Percentiles rank a stretch among this genome's conserved stretches.
These are phyloP conservation scores for Poeciliopsis retropinna DNA, from an alignment of 2,113 vertebrate species.

Conservation along the genomic window DNA sequence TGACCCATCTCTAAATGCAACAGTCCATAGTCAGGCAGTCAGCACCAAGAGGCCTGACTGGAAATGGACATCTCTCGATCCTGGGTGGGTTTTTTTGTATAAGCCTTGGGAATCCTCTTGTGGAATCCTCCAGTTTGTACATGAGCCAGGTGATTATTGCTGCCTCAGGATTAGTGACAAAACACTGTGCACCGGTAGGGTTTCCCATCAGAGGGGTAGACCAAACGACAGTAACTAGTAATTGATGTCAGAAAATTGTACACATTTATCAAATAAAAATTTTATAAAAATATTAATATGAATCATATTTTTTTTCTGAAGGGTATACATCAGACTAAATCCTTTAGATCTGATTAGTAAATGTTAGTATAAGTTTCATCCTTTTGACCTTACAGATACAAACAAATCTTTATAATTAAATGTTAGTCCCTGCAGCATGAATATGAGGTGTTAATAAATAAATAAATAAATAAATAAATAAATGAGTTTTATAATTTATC, in stretches of 20 bases:
- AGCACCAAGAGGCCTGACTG: not conserved
- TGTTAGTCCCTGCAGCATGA: no score
- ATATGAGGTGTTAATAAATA: no score
- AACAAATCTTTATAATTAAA: no score
- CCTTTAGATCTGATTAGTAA: not conserved
- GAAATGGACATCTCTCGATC: not conserved
- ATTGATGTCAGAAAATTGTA: not conserved
- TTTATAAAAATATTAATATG: no score
- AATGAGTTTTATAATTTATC: no score
- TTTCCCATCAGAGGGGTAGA: slow-evolving; percentile 36
- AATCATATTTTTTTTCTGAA: not conserved
- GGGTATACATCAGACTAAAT: not conserved
- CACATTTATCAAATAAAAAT: not conserved
- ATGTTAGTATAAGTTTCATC: no score
- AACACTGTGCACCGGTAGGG: slow-evolving; percentile 17
- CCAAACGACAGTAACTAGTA: not conserved
- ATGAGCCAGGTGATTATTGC: slow-evolving; percentile 48
- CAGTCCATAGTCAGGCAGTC: slow-evolving; percentile 19
- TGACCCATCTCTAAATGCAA: slow-evolving; percentile 70
- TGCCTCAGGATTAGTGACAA: slow-evolving; percentile 48
- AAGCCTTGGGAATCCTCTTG: slow-evolving; percentile 38
- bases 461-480: no score
- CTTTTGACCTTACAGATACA: no score
- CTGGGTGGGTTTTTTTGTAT: slow-evolving; percentile 18
- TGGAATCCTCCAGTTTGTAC: slow-evolving; percentile 8